These are phyloP conservation scores for Idaea aversata DNA, from an alignment of 2,888 invertebrate genomes.

Conservation along the genomic window DNA sequence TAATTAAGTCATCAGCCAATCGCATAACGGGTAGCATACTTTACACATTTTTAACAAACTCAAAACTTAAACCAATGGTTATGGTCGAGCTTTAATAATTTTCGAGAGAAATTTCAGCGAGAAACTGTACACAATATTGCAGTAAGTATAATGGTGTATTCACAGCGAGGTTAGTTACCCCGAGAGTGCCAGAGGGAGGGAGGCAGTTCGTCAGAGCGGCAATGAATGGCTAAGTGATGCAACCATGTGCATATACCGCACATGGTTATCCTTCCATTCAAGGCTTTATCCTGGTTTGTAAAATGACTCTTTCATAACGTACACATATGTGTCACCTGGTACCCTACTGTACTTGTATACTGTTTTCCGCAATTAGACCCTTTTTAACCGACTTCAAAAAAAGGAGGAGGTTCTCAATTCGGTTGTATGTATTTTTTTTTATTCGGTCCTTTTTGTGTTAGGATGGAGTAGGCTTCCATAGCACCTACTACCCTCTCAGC, in stretches of 20 bases:
- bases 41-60: neutral
- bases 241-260: conserved; percentile 48
- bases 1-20: neutral
- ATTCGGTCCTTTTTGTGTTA: too few relatives aligned
- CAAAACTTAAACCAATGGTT: neutral
- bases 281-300: conserved; percentile 61
- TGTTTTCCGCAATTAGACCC: too few relatives aligned
- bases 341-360: too few relatives aligned
- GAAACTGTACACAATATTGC: conserved; percentile 10
- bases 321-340: conserved; percentile 62
- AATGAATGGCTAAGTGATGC: conserved; percentile 68
- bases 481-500: too few relatives aligned
- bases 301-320: conserved; percentile 58
- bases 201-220: conserved; percentile 46
- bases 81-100: neutral
- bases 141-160: conserved; percentile 32
- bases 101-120: neutral
- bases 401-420: too few relatives aligned
- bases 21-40: conserved; percentile 21
- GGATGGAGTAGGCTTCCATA: too few relatives aligned
- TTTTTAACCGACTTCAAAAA: too few relatives aligned
- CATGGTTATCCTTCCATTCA: conserved; percentile 54
- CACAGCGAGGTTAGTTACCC: conserved; percentile 66
- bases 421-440: too few relatives aligned
- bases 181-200: conserved; percentile 47